These are phyloP conservation scores for Xenentodon cancila DNA, from an alignment of 2,797 vertebrate genomes.

Conservation along the genomic window DNA sequence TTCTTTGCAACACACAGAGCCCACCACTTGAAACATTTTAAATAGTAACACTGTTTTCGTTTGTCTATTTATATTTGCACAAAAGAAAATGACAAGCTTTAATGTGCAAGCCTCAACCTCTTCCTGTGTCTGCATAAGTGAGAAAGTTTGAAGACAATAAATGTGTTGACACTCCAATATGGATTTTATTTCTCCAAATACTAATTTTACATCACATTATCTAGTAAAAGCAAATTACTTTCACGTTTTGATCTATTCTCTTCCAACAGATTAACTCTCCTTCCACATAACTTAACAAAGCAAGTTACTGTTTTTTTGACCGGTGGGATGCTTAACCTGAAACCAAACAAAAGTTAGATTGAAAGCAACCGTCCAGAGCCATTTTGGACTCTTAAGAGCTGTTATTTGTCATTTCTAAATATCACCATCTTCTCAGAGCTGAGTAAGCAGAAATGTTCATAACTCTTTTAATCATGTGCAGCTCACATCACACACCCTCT, in stretches of 20 bases:
- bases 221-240: not conserved
- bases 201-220: not conserved
- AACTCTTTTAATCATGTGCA: no score
- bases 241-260: no score
- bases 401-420: conserved; percentile 16
- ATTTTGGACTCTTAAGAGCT: conserved; percentile 23
- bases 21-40: conserved; percentile 1
- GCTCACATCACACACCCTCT: no score
- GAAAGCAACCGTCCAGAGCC: not conserved
- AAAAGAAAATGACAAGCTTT: conserved; percentile 6
- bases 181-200: not conserved
- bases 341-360: not conserved
- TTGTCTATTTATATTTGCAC: not conserved
- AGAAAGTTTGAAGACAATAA: not conserved
- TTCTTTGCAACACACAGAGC: not conserved
- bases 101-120: not conserved
- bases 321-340: not conserved
- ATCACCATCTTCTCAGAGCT: not conserved
- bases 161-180: not conserved
- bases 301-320: not conserved
- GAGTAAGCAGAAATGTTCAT: no score
- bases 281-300: no score
- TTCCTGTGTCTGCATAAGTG: conserved; percentile 12
- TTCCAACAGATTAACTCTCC: not conserved
- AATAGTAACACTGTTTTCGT: not conserved